A percentile compares a stretch with the other conserved stretches of the same genome.
Conservation (phyloP, 2,113 vertebrate genomes). For the Brachypteracias leptosomus region DNA sequence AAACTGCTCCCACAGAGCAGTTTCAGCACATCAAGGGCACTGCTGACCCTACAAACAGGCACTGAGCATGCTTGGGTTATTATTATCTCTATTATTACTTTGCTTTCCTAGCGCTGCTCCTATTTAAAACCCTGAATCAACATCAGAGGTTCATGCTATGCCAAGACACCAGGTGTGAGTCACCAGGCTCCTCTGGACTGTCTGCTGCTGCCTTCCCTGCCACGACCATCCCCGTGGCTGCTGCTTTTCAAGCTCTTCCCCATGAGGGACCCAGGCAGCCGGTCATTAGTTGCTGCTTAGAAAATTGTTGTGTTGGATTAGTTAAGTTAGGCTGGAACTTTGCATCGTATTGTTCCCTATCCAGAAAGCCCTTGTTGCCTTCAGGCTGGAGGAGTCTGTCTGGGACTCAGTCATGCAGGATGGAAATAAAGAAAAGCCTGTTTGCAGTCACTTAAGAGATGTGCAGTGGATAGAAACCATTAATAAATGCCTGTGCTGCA, state of each 20-base stretch:
- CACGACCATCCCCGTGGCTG: neutral
- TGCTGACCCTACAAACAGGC: neutral
- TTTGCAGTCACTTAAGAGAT: neutral
- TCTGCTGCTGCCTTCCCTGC: neutral
- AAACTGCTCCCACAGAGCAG: neutral
- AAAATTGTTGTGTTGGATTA: neutral
- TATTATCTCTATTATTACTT: neutral
- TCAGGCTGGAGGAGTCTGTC: neutral
- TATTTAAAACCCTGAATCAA: neutral
- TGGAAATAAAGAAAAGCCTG: neutral
- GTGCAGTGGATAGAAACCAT: neutral
- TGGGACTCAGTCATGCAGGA: neutral
- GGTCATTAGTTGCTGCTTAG: neutral
- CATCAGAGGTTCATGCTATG: neutral
- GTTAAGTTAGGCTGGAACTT: neutral
- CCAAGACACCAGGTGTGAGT: neutral
- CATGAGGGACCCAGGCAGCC: neutral
- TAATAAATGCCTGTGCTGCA: neutral
- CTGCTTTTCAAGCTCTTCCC: neutral
- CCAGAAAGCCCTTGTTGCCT: neutral
- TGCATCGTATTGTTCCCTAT: too few relatives aligned
- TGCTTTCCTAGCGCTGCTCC: neutral
- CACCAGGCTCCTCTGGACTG: neutral
- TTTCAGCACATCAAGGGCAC: neutral
- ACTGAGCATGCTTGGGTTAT: neutral